phyloP scores from a whole-genome alignment of 2,113 vertebrate species.

The Meriones unguiculatus region DNA sequence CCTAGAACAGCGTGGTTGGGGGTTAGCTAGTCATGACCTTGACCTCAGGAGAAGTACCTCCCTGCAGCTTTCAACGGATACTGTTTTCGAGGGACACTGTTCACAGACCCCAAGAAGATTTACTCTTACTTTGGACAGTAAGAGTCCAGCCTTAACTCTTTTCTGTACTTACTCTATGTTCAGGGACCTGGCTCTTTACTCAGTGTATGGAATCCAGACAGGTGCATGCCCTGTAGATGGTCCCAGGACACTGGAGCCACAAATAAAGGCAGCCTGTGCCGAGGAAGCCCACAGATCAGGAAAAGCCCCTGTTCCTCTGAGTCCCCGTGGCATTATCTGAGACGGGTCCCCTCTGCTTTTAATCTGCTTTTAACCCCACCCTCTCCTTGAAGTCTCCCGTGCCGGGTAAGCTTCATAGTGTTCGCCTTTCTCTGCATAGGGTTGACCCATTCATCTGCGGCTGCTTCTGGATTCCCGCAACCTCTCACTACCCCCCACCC shows the following conservation, averaged over 20 bases:
- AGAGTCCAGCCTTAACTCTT: too few relatives aligned
- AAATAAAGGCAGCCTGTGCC: background rate
- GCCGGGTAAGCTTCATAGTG: background rate
- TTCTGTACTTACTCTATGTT: background rate
- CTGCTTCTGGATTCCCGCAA: background rate
- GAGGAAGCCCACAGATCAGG: fast-evolving
- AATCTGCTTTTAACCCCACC: background rate
- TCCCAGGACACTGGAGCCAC: background rate
- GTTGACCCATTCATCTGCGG: background rate
- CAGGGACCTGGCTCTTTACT: background rate
- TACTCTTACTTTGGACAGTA: background rate
- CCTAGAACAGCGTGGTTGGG: fast-evolving
- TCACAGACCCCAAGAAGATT: fast-evolving
- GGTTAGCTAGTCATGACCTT: background rate
- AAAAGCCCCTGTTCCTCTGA: background rate
- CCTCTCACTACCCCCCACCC: background rate
- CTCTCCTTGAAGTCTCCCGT: background rate
- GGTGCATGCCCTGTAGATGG: background rate
- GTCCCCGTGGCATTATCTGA: background rate
- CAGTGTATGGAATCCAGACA: background rate
- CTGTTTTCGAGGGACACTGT: too few relatives aligned
- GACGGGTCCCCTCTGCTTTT: background rate
- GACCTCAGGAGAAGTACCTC: background rate
- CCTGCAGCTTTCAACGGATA: background rate
- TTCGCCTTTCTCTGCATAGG: background rate